Evolutionary conservation across 2,797 vertebrate genomes (phyloP), one percentile per base, ranked within the genome.

Genomic region (Neosilurus hyrtlii): DNA sequence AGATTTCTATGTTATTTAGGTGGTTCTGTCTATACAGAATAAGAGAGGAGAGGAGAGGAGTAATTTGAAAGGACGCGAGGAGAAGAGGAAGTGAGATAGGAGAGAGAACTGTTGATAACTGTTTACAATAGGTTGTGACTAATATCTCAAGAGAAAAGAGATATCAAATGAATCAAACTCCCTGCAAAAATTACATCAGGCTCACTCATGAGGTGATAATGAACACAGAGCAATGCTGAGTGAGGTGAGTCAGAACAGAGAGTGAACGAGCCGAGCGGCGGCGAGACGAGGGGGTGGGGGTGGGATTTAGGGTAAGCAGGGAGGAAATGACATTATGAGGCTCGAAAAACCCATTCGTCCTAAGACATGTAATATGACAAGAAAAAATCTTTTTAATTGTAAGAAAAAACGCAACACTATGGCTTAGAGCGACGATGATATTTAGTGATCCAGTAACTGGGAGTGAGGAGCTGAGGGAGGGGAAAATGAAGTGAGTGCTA

Each of bases 161-260:
- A 86, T 88, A 89, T 81, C 49, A 67, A 82, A 86, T 49, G 72
- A 87, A 91, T 93, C 90, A 91, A 91, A 92, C 91, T 90, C 92
- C 89, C 88, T 89, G 88, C 90, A 91, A 90, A 92, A 93, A 94
- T 93, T 88, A 90, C 89, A 92, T 90, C 87, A 90, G 91, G 90
- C 92, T 91, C 90, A 80, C 82, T 3, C 87, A 89, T 89, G 88
- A 92, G 92, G 93, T 92, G 93, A 93, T 91, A 92, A 93, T 91
- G 89, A 93, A 91, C 89, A 88, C 61, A 87, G 83, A 88, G 82
- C 70, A 56, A 82, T 35, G 57, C 22, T 83, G 71, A 66, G 24
- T 70, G 70, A 54, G 71, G 62, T 76, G 79, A 86, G 89, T 83
- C 84, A 87, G 83, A 75, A 82, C n/a, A 85, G 61, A 81, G 82